These are phyloP conservation scores for Lacerta agilis DNA, from an alignment of 2,797 vertebrate species.

Conservation along the genomic window DNA sequence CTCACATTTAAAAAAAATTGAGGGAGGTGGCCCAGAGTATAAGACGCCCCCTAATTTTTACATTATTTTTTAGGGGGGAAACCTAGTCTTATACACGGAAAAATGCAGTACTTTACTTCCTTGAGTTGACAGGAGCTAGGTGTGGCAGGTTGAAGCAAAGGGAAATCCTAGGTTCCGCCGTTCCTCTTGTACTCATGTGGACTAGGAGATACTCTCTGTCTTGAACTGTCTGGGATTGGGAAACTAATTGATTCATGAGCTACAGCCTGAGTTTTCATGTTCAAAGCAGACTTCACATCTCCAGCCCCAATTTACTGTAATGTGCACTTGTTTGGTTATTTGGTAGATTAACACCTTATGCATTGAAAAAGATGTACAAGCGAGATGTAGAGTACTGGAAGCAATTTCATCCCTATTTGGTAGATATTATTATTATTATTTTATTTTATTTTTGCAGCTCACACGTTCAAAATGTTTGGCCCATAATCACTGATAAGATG, in stretches of 20 bases:
- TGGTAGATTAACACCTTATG: neutral
- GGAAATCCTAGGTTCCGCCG: neutral
- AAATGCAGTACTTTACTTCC: neutral
- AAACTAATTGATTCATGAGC: neutral
- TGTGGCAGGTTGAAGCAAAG: neutral
- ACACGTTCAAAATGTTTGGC: neutral
- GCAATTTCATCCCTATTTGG: neutral
- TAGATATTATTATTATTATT: too few species aligned
- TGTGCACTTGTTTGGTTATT: neutral
- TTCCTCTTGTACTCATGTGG: neutral
- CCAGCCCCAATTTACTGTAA: neutral
- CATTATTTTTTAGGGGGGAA: too few species aligned
- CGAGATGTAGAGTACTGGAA: neutral
- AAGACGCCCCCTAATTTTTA: too few species aligned
- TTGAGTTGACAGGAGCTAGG: neutral
- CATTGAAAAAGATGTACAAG: neutral
- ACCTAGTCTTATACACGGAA: too few species aligned
- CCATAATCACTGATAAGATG: neutral
- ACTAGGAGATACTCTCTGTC: neutral
- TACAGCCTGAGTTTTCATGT: neutral
- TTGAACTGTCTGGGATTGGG: neutral
- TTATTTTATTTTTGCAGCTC: neutral
- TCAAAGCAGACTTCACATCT: neutral
- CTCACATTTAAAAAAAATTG: too few species aligned
- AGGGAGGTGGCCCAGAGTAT: too few species aligned